Base-by-base conservation (phyloP, 2,888 invertebrate species). In the Atethmia centrago region DNA sequence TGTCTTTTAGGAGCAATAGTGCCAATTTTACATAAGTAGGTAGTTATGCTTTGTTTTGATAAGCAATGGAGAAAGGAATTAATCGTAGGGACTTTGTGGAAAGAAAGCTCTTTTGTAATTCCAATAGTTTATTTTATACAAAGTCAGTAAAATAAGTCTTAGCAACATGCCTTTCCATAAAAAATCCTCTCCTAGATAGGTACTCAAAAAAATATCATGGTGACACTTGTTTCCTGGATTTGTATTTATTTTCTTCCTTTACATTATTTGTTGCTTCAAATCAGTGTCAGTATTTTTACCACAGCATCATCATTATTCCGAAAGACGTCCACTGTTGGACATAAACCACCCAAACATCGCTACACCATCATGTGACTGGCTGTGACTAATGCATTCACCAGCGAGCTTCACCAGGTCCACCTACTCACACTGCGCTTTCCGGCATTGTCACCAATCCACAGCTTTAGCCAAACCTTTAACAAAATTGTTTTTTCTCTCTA, bases 401-500 rank as follows among this genome's bases (percentile, higher is more conserved):
- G 4, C 12, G 7, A 42, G 7, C 12, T 19, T 12, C 42, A 42
- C 12, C 42, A 42, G 25, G 40, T 10, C 25, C 0, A 14, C 19
- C 0, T 61, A 45, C 28, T 14, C 45, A 47, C 21, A 21, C 45
- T 28, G 9, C 45, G 0, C 2, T 21, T 63, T 28, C 28, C 12
- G 7, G 28, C 45, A 63, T 28, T 8, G 4, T 28, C 62, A 25
- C 7, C 7, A 42, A 62, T 45, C 45, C 14, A 47, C 14, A 21
- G 2, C 21, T 28, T 14, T 10, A 16, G 21, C 7, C 5, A 31
- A 47, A 49, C 10, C 10, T 42, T 42, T 42, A n/a, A n/a, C 40
- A 40, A 59, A 36, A 40, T 1, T 7, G 10, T 61, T 61, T n/a
- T 2, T 62, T 40, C 1, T 14, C 40, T 14, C 7, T 85, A 96